Conservation (phyloP, 2,113 vertebrate species). For the Mirounga angustirostris region DNA sequence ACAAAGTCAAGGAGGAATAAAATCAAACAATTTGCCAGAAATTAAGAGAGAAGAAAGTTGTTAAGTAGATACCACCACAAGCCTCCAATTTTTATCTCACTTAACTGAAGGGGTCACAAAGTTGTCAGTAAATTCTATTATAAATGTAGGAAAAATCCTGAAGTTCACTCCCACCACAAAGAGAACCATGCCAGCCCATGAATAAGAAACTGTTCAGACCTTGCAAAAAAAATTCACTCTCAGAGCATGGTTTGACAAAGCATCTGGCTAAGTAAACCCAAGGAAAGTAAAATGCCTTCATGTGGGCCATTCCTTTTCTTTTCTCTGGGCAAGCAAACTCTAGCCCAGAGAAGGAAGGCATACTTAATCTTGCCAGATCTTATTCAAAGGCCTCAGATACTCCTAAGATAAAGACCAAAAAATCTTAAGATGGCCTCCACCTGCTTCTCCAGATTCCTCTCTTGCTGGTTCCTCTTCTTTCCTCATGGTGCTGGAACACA, state of each 20-base stretch:
- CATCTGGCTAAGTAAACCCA: neutral
- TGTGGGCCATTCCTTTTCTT: neutral
- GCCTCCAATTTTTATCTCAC: conserved; percentile 13
- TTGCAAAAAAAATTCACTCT: neutral
- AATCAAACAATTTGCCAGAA: neutral
- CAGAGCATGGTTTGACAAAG: neutral
- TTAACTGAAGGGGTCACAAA: neutral
- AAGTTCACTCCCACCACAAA: neutral
- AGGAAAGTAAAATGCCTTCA: neutral
- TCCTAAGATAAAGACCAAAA: conserved; percentile 8
- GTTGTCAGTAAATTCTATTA: neutral
- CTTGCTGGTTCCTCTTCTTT: neutral
- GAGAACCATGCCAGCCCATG: neutral
- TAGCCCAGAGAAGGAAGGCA: neutral
- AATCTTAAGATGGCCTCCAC: neutral
- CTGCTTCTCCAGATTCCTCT: neutral
- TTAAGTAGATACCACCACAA: neutral
- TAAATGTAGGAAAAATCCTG: neutral
- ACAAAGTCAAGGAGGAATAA: neutral
- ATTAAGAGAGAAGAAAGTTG: neutral
- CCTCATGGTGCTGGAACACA: neutral
- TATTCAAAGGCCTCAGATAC: neutral
- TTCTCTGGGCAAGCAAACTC: neutral
- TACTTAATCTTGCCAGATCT: neutral
- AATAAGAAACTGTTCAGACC: neutral